A percentile compares a stretch with the other conserved stretches of the same genome.
Conservation (phyloP, 2,888 invertebrate species). For the Diaprepes abbreviatus region DNA sequence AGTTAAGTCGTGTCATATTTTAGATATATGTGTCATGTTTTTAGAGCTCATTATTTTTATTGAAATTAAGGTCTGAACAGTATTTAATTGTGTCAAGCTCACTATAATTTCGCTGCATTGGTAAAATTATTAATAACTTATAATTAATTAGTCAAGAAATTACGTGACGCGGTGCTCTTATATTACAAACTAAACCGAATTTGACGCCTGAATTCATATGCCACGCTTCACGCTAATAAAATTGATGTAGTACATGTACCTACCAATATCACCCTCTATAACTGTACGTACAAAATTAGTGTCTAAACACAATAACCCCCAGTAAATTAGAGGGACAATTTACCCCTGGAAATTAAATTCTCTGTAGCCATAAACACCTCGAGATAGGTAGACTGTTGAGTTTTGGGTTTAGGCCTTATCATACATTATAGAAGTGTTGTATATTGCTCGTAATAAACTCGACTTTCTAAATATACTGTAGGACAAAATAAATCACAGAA, state of each 20-base stretch:
- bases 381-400: slow-evolving; percentile 6
- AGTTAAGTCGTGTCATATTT: no score
- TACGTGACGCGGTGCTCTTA: no score
- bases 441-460: neutral
- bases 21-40: no score
- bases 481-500: no score
- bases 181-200: no score
- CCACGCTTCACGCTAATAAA: neutral
- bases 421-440: neutral
- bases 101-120: no score
- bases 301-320: slow-evolving; percentile 17
- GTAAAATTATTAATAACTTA: no score
- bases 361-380: slow-evolving; percentile 23
- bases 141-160: no score
- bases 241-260: neutral
- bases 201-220: neutral
- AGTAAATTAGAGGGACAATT: slow-evolving; percentile 25
- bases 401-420: neutral
- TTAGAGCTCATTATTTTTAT: no score
- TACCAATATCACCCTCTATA: neutral
- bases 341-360: slow-evolving; percentile 29
- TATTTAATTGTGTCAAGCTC: no score
- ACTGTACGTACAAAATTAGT: slow-evolving; percentile 11
- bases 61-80: no score
- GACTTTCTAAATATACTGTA: no score